phyloP scores from a whole-genome alignment of 2,113 vertebrate genomes.

The Nyctibius bracteatus region DNA sequence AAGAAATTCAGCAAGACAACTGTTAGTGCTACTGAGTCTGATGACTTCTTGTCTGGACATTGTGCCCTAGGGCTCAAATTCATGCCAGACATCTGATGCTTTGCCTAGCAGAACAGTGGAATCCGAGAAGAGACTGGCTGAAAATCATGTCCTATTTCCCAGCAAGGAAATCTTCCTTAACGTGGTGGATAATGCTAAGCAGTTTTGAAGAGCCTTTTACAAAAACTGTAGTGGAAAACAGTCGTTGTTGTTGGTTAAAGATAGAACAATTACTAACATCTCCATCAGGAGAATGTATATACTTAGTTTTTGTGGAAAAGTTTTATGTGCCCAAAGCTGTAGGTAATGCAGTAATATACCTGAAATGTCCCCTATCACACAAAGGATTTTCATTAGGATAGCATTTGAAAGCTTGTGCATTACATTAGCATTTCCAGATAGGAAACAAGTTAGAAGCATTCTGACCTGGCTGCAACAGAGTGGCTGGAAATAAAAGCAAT shows the following conservation, averaged over 20 bases:
- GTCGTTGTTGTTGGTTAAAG: neutral
- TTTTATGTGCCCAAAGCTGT: neutral
- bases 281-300: neutral
- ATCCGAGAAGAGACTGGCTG: conserved; percentile 42
- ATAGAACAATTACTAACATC: neutral
- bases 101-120: conserved; percentile 57
- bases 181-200: neutral
- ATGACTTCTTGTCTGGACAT: conserved; percentile 67
- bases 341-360: neutral
- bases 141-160: conserved; percentile 53
- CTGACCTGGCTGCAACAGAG: neutral
- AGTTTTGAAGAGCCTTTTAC: neutral
- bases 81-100: conserved; percentile 61
- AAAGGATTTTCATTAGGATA: neutral
- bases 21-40: conserved; percentile 47
- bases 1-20: conserved; percentile 51
- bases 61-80: conserved; percentile 61
- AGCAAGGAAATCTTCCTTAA: conserved; percentile 36
- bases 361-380: neutral
- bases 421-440: neutral
- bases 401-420: neutral
- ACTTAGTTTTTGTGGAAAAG: neutral
- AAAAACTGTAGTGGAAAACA: neutral
- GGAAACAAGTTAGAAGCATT: neutral
- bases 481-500: neutral